Conservation (phyloP, 2,797 vertebrate species). For the Muraenolepis orangiensis region DNA sequence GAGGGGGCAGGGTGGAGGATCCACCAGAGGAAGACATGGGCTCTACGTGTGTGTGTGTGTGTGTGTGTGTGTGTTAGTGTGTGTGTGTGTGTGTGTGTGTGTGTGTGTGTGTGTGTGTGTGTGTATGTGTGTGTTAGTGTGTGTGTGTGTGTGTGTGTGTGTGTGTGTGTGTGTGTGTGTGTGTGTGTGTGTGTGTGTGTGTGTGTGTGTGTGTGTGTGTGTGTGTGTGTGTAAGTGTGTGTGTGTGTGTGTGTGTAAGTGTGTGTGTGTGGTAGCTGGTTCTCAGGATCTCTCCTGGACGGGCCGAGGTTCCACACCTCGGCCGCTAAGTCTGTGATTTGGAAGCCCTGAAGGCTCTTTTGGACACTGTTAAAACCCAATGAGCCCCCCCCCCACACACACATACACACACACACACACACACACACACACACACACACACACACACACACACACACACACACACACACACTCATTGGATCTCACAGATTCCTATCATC, state of each 20-base stretch:
- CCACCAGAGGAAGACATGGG: no score
- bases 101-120: background rate
- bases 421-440: background rate
- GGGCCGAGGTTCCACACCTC: background rate
- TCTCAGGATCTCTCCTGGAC: no score
- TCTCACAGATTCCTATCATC: background rate
- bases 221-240: background rate
- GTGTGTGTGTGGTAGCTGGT: background rate
- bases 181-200: background rate
- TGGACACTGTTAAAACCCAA: background rate
- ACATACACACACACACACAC: no score
- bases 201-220: background rate
- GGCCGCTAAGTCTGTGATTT: background rate
- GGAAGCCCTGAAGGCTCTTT: background rate
- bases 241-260: background rate
- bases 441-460: background rate
- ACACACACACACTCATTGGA: background rate
- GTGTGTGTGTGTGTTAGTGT: background rate
- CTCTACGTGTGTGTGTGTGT: background rate
- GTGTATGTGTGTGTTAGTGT: background rate
- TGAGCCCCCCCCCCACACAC: no score
- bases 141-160: background rate
- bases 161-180: background rate
- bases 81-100: background rate
- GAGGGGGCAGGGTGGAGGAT: background rate